Evolutionary conservation across 1,140 invertebrate genomes (phyloP).

Genomic region (Eumeta japonica): DNA sequence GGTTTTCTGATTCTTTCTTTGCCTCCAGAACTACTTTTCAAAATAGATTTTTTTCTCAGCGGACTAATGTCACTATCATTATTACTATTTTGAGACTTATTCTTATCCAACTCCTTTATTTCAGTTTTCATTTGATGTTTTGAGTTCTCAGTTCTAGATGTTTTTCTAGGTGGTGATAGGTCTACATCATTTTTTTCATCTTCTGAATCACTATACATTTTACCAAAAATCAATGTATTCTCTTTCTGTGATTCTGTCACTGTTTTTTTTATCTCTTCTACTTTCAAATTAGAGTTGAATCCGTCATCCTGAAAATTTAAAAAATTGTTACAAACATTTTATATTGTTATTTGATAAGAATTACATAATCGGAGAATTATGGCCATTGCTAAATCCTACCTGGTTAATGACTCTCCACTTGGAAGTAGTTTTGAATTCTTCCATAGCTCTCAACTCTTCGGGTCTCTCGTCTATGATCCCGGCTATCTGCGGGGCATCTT

Average conservation of each 20-base stretch:
- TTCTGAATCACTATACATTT: constrained; percentile 53
- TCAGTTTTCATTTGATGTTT: no score
- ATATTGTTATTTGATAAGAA: no score
- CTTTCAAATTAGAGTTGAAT: constrained; percentile 43
- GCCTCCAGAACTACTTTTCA: constrained; percentile 7
- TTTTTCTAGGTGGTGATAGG: constrained; percentile 25
- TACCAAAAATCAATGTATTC: constrained; percentile 43
- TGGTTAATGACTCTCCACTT: constrained; percentile 72
- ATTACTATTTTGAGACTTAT: constrained; percentile 12
- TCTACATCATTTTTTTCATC: constrained; percentile 43
- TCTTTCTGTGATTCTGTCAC: constrained; percentile 40
- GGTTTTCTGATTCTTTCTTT: constrained; percentile 2
- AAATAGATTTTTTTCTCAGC: constrained; percentile 13
- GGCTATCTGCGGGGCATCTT: constrained; percentile 88
- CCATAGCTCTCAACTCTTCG: constrained; percentile 63
- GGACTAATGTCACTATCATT: constrained; percentile 35
- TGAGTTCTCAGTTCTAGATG: constrained; percentile 7
- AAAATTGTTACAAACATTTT: constrained; percentile 6
- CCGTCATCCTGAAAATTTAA: constrained; percentile 52
- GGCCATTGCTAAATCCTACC: no score
- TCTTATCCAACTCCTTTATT: constrained; percentile 8
- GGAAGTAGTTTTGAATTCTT: constrained; percentile 63
- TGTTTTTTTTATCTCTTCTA: constrained; percentile 39
- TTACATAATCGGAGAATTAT: no score
- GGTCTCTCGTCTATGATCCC: constrained; percentile 86